Conservation (phyloP, 2,113 vertebrate genomes). For the Python bivittatus region DNA sequence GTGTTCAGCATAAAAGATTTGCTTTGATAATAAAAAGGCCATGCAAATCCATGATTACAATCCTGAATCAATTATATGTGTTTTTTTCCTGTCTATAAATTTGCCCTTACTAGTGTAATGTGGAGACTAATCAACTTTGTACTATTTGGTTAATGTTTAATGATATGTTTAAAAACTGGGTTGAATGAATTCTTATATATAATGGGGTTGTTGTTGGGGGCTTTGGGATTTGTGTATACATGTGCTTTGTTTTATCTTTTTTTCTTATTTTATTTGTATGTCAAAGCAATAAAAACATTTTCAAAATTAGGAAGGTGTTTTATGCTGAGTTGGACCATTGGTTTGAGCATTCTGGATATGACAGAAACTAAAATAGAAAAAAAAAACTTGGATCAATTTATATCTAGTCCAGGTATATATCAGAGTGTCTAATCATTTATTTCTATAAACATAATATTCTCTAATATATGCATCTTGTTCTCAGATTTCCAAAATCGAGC, state of each 20-base stretch:
- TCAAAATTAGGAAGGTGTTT: not conserved
- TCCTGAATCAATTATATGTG: too few relatives aligned
- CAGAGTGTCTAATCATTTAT: not conserved
- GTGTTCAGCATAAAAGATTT: too few relatives aligned
- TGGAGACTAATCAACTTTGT: too few relatives aligned
- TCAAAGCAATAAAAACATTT: not conserved
- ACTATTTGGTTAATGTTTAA: too few relatives aligned
- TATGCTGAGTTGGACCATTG: too few relatives aligned
- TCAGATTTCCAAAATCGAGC: not conserved
- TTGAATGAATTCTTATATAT: too few relatives aligned
- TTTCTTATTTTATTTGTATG: not conserved
- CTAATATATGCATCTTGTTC: not conserved
- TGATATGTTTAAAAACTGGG: too few relatives aligned
- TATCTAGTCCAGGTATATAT: not conserved
- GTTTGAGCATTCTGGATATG: not conserved
- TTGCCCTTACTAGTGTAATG: too few relatives aligned
- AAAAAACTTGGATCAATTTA: not conserved
- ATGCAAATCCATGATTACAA: too few relatives aligned
- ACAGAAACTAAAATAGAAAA: not conserved
- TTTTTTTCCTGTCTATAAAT: too few relatives aligned
- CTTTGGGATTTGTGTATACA: not conserved
- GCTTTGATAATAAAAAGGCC: too few relatives aligned
- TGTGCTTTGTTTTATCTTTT: not conserved
- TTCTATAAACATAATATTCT: not conserved
- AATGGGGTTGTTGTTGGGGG: too few relatives aligned